Base-by-base conservation (phyloP, 2,113 vertebrate species). In the Girardinichthys multiradiatus region DNA sequence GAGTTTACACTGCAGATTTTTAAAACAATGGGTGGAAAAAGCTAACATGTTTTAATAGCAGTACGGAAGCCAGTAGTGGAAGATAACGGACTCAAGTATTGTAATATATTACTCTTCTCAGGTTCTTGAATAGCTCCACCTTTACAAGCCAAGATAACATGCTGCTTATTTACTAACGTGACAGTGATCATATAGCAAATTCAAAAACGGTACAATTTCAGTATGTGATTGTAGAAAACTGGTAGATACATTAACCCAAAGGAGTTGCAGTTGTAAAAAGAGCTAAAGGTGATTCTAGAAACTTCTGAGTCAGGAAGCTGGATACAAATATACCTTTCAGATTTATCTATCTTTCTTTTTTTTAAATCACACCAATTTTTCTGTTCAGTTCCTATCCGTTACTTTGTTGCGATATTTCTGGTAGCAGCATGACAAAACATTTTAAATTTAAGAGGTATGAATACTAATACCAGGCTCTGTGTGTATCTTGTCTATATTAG, bases 11-110 rank as follows among this genome's bases (percentile, higher is more conserved):
- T 35, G 58, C 35, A 26, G 7, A 45, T 57, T 65, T n/a, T 48
- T 15, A 14, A 28, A 63, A 72, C 78, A 68, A 77, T 15, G 30
- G 2, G 30, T 42, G 30, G 63, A 26, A 11, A 57, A 21, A 24
- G 62, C 67, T 35, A 28, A 45, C 8, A 29, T 31, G 19, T 19
- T 63, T 7, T 31, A 27, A 6, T 31, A 30, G 17, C 15, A 39
- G 37, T 21, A 27, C 19, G 0, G n/a, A 11, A 51, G 37, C 51
- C 27, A 27, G 33, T 29, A 29, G 28, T 31, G 4, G 14, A 48
- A 29, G 8, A 58, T n/a, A 66, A 66, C 8, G 9, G 1, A 48
- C 5, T 66, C 8, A 28, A 45, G 26, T 29, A 35, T 33, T n/a
- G 29, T 33, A 39, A 26, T 27, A 0, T 17, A 26, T 31, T 14